Evolutionary conservation across 1,140 invertebrate genomes (phyloP).

Genomic region (Sycophaga agraensis): DNA sequence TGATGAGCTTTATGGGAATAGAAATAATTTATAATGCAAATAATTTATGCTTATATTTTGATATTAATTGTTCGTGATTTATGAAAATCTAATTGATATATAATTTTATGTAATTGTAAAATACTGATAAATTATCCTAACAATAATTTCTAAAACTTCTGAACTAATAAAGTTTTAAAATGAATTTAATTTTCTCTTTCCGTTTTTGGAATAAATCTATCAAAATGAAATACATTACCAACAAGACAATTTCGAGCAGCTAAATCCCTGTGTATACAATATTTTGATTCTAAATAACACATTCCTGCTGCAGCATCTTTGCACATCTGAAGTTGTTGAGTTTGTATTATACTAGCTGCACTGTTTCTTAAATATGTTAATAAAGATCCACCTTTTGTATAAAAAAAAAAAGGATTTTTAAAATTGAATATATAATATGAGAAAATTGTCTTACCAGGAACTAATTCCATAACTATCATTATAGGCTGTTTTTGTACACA

Average conservation of each 20-base stretch:
- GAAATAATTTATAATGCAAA: too few relatives aligned
- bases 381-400: slow-evolving; percentile 78
- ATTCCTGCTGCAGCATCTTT: slow-evolving; percentile 92
- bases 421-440: slow-evolving; percentile 19
- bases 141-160: too few relatives aligned
- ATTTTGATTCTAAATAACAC: slow-evolving; percentile 93
- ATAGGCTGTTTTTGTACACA: slow-evolving; percentile 97
- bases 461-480: slow-evolving; percentile 98
- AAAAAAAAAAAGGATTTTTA: background rate
- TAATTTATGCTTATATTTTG: too few relatives aligned
- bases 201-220: too few relatives aligned
- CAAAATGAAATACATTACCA: slow-evolving; percentile 54
- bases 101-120: too few relatives aligned
- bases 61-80: too few relatives aligned
- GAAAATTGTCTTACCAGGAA: slow-evolving; percentile 68
- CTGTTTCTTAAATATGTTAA: slow-evolving; percentile 84
- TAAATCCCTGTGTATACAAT: slow-evolving; percentile 95
- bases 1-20: too few relatives aligned
- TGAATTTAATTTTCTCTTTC: too few relatives aligned
- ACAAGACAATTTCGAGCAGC: slow-evolving; percentile 94
- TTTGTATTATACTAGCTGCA: slow-evolving; percentile 66
- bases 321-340: slow-evolving; percentile 86
- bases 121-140: too few relatives aligned
- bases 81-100: too few relatives aligned
- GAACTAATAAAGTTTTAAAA: too few relatives aligned